These are phyloP conservation scores for Antheraea assamensis DNA, from an alignment of 2,888 invertebrate species.

Conservation along the genomic window DNA sequence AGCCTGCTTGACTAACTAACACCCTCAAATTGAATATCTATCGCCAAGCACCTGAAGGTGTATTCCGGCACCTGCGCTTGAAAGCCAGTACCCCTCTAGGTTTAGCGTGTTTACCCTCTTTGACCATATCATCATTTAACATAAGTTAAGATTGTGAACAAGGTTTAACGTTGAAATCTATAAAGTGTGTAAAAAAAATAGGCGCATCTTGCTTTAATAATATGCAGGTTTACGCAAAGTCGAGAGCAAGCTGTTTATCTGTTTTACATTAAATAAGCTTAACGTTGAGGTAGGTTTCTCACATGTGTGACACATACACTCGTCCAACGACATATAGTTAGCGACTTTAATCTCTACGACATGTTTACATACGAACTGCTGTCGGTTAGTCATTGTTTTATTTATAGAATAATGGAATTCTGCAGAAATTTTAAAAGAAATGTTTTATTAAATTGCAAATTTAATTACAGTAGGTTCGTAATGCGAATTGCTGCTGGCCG, in stretches of 20 bases:
- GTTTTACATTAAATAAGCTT: slow-evolving; percentile 17
- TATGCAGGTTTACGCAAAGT: background rate
- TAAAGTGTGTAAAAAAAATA: no score
- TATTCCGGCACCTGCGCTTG: no score
- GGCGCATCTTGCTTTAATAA: background rate
- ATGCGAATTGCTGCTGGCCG: background rate
- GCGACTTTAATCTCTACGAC: background rate
- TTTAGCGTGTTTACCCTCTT: no score
- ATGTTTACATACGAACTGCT: background rate
- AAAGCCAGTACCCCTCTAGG: no score
- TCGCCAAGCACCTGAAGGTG: no score
- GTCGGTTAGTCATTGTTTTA: background rate
- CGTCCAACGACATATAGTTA: slow-evolving; percentile 11
- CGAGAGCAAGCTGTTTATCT: slow-evolving; percentile 26
- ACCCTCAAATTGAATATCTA: no score
- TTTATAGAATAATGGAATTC: background rate
- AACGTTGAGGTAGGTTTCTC: slow-evolving; percentile 39
- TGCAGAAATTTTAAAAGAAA: background rate
- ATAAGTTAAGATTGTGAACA: no score
- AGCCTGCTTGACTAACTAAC: no score
- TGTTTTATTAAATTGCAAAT: background rate
- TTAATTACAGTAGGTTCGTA: background rate
- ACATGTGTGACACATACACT: slow-evolving; percentile 17
- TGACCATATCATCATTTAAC: no score
- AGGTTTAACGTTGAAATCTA: no score